Conservation (phyloP, 2,113 vertebrate species). For the Smithornis capensis region DNA sequence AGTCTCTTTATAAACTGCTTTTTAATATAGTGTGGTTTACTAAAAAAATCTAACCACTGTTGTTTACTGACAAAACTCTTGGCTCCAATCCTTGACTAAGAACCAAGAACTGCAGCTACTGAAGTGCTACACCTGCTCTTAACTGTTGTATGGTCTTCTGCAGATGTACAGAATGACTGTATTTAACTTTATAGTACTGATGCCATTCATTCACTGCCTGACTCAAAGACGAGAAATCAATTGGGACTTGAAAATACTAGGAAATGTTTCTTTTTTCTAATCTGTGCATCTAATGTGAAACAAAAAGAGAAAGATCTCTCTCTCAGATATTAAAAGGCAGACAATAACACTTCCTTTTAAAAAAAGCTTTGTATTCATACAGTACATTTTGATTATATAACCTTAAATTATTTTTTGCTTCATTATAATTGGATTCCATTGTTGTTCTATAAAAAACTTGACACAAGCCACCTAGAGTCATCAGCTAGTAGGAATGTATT, state of each 20-base stretch:
- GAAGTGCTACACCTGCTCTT: background rate
- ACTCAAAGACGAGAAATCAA: background rate
- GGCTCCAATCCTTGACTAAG: background rate
- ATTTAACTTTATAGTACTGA: background rate
- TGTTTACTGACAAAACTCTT: background rate
- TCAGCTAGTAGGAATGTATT: background rate
- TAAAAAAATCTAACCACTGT: background rate
- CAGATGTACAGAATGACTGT: background rate
- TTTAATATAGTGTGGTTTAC: background rate
- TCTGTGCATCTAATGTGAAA: background rate
- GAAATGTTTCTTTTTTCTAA: background rate
- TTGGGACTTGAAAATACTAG: background rate
- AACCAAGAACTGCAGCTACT: background rate
- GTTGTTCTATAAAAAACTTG: background rate
- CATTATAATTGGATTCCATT: background rate
- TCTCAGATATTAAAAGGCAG: background rate
- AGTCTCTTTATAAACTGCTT: background rate
- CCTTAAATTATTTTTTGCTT: background rate
- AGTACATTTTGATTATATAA: background rate
- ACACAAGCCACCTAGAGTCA: background rate
- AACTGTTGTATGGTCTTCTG: background rate
- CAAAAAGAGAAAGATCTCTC: background rate
- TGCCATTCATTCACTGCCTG: background rate
- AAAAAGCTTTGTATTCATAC: background rate
- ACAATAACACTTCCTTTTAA: background rate